Base-by-base conservation (phyloP, 2,888 invertebrate species). In the Ectemnius cavifrons region DNA sequence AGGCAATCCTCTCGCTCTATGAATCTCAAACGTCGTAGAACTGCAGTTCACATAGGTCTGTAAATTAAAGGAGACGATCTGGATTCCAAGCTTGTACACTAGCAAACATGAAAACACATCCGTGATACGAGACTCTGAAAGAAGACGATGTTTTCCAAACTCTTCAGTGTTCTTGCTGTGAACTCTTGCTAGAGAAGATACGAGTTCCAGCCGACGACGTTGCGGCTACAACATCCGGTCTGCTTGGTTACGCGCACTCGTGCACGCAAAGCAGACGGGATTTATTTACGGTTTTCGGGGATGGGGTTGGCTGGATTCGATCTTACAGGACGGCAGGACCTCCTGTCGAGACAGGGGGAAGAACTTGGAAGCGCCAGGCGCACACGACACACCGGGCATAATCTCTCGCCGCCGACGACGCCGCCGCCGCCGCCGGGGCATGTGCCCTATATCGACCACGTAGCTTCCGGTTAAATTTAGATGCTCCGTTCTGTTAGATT, bases 391-490 rank as follows among this genome's bases (percentile, higher is more conserved):
- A 73, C 64, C 74, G 28, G 52, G 56, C 65, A 59, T 66, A 63
- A 78, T 81, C 79, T 75, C 37, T 37, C 8, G 37, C 37, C 37
- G 37, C 37, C 64, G 63, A 62, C 66, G 37, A 62, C 66, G 37
- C 2, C 23, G 23, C 23, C 23, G 3, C 23, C 23, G 37, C 37
- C 64, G 63, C 64, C 63, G 37, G 13, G 49, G 65, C 52, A 61
- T 66, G 72, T 80, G 66, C 47, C 71, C 49, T 37, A 58, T 58
- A 74, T 76, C 71, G 62, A 23, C 71, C 57, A 58, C 67, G 61
- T 65, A 67, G 77, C 67, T 81, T 78, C 78, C 73, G 74, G 67
- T 68, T 78, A 81, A 73, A 79, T 78, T 75, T 80, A 79, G 73
- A 75, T 67, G 23, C 52, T 28, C 45, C 18, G n/a, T 18, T 52